These are phyloP conservation scores for Drosophila tanythrix DNA, from an alignment of 2,888 invertebrate genomes.

Conservation along the genomic window DNA sequence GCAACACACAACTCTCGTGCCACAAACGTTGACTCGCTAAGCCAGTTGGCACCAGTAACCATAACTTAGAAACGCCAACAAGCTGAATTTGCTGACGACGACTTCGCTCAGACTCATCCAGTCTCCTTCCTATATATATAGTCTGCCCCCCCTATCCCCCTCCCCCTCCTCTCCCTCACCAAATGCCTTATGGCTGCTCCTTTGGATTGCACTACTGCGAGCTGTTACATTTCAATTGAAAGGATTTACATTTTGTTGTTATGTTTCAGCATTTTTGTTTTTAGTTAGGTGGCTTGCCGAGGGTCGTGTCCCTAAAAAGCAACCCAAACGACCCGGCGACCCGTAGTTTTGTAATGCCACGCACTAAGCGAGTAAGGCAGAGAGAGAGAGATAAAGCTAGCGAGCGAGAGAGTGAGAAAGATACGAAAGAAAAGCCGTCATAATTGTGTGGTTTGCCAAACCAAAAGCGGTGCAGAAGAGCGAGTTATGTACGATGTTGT, in stretches of 20 bases:
- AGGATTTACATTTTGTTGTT: constrained; percentile 80
- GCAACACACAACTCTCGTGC: not conserved
- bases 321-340: constrained; percentile 15
- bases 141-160: not conserved
- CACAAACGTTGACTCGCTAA: constrained; percentile 66
- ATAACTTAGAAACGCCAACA: constrained; percentile 77
- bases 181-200: constrained; percentile 28
- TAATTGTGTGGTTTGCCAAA: constrained; percentile 68
- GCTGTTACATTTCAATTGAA: constrained; percentile 79
- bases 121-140: not conserved
- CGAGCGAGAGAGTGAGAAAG: not conserved
- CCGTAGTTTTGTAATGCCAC: constrained; percentile 52
- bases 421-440: constrained; percentile 16
- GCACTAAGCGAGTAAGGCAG: constrained; percentile 20
- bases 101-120: constrained; percentile 3
- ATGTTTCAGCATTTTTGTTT: constrained; percentile 75
- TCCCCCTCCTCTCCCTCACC: not conserved
- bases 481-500: constrained; percentile 9
- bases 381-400: not conserved
- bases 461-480: constrained; percentile 5
- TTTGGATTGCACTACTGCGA: constrained; percentile 41
- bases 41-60: constrained; percentile 78
- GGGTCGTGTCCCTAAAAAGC: constrained; percentile 44
- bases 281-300: constrained; percentile 60
- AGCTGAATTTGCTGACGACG: constrained; percentile 72